Evolutionary conservation across 2,797 vertebrate genomes (phyloP).

Genomic region (Tolypeutes matacus): DNA sequence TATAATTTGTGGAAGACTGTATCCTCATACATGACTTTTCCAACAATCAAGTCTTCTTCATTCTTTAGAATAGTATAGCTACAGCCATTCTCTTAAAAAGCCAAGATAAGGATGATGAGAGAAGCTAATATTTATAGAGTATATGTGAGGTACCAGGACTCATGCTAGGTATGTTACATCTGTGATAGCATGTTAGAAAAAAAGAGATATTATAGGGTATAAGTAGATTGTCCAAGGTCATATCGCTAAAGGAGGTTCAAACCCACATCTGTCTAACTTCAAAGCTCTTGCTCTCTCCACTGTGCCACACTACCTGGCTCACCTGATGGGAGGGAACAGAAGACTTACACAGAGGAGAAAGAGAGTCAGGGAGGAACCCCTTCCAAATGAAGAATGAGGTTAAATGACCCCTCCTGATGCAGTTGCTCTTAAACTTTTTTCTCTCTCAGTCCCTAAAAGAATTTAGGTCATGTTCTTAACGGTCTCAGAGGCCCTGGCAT

Average conservation of each 20-base stretch:
- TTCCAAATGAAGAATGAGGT: background rate
- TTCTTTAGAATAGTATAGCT: background rate
- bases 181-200: background rate
- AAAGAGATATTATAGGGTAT: background rate
- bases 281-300: background rate
- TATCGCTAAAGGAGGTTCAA: background rate
- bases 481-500: too few relatives aligned
- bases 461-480: background rate
- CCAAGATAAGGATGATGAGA: background rate
- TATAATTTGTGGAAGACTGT: background rate
- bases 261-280: background rate
- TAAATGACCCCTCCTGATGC: background rate
- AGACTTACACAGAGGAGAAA: background rate
- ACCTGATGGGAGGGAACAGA: background rate
- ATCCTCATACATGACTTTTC: background rate
- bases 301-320: background rate
- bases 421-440: background rate
- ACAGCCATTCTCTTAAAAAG: background rate
- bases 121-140: background rate
- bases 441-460: background rate
- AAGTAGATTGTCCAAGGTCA: background rate
- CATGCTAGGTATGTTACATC: background rate
- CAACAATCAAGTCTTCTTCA: background rate
- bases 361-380: background rate
- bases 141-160: background rate